Evolutionary conservation across 2,888 invertebrate species (phyloP).

Genomic region (Caenorhabditis imperialis): DNA sequence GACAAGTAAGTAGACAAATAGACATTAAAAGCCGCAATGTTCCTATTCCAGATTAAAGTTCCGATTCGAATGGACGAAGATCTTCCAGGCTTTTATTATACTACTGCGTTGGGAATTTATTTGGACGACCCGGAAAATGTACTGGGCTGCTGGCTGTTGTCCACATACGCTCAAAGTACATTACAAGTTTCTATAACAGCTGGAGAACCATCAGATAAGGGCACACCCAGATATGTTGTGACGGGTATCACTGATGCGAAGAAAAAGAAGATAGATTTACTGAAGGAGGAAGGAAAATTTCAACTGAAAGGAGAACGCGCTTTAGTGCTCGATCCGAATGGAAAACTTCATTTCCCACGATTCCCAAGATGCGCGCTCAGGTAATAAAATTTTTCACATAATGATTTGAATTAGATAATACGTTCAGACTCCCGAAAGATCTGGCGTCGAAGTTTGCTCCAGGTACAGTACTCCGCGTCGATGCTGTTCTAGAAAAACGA

Average conservation of each 20-base stretch:
- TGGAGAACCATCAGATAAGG: slow-evolving; percentile 11
- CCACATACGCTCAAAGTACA: slow-evolving; percentile 5
- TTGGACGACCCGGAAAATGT: slow-evolving; percentile 28
- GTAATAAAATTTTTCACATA: not conserved
- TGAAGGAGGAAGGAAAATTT: not conserved
- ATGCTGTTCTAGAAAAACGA: not conserved
- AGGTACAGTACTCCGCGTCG: slow-evolving; percentile 2
- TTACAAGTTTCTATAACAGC: slow-evolving; percentile 20
- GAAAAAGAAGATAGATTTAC: not conserved
- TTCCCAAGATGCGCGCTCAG: slow-evolving; percentile 13
- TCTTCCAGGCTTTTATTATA: slow-evolving; percentile 20
- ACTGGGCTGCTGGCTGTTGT: slow-evolving; percentile 18
- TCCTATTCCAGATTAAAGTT: slow-evolving; percentile 3
- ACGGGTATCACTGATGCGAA: slow-evolving; percentile 8
- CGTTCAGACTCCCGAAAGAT: not conserved
- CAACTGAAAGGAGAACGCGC: slow-evolving; percentile 4
- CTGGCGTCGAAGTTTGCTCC: not conserved
- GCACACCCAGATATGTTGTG: slow-evolving; percentile 16
- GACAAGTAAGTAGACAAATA: slow-evolving; percentile 1
- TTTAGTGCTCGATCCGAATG: not conserved
- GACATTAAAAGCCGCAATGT: not conserved
- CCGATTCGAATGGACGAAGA: slow-evolving; percentile 1
- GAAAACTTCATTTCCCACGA: slow-evolving; percentile 2
- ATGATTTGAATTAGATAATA: not conserved
- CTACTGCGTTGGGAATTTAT: not conserved